Evolutionary conservation across 2,797 vertebrate genomes (phyloP), one percentile per base, ranked within the genome.

Genomic region (Dendrocincla fuliginosa): DNA sequence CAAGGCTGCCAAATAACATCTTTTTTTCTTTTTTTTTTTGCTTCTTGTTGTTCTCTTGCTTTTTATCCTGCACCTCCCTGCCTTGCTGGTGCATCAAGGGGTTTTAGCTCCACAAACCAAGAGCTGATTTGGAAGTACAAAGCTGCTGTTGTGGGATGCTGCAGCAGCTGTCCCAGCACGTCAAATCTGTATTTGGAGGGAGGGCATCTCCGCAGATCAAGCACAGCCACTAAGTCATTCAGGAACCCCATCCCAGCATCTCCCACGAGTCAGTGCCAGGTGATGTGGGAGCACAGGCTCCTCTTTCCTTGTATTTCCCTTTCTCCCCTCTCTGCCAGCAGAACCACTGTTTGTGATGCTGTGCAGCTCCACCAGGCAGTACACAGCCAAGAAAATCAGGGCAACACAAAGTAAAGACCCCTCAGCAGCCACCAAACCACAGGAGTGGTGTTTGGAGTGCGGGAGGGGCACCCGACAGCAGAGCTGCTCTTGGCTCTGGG

Each of bases 121-220:
- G 68, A 60, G 73, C 59, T 86, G 85, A 59, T 78, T 61, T 41
- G n/a, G 69, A 95, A 93, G 59, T 61, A 90, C 67, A 93, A 96
- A 94, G 81, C 87, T 84, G 86, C 84, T 89, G 80, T 32, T 86
- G 75, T 67, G 77, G 89, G 78, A 94, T 2, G 6, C 75, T 82
- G 91, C 78, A 89, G 91, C 90, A 95, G 73, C 83, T 97, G 93
- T 65, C 95, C 57, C 39, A 84, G 76, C 89, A 33, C 13, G 56
- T 49, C 78, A 52, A 24, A 24, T 93, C 92, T 94, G 93, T 83
- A 90, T 96, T 93, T 87, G 95, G 93, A 88, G 95, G 75, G 83
- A 49, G 78, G 7, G 2, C 64, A 69, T 60, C 88, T 94, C 89
- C 74, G 39, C 41, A 44, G 84, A 93, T 50, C 64, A 52, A 80